A percentile compares a stretch with the other conserved stretches of the same genome.
Evolutionary conservation across 35 echinoderm and acorn worm genomes (phyloP).

Genomic region (Stichopus chloronotus): DNA sequence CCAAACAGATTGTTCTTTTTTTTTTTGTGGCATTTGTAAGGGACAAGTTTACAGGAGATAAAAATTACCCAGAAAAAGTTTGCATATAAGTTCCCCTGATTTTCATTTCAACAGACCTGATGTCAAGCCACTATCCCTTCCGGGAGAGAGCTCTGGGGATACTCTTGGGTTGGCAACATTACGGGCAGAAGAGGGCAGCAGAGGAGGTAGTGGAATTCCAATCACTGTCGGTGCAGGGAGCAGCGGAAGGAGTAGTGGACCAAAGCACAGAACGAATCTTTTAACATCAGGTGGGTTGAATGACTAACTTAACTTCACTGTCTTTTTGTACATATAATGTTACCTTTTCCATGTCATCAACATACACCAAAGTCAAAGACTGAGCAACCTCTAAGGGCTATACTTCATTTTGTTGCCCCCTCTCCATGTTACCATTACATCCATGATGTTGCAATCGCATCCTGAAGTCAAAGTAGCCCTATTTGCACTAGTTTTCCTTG

Average conservation of each 20-base stretch:
- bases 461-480: too few relatives aligned
- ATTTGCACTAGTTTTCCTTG: too few relatives aligned
- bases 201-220: constrained; percentile 56
- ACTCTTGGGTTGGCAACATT: constrained; percentile 28
- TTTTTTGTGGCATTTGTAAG: not conserved
- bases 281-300: constrained; percentile 78
- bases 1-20: too few relatives aligned
- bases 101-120: constrained; percentile 70
- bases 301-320: not conserved
- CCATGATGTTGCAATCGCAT: too few relatives aligned
- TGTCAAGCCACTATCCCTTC: constrained; percentile 70
- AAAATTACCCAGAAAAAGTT: not conserved
- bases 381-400: too few relatives aligned
- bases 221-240: constrained; percentile 67
- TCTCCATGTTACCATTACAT: too few relatives aligned
- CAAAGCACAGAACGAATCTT: constrained; percentile 80
- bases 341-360: too few relatives aligned
- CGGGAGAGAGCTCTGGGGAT: constrained; percentile 61
- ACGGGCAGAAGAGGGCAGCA: constrained; percentile 27
- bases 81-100: not conserved
- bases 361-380: too few relatives aligned
- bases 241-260: constrained; percentile 72
- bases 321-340: too few relatives aligned
- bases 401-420: too few relatives aligned
- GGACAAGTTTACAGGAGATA: not conserved